Evolutionary conservation across 1,140 invertebrate species (phyloP), one percentile per base, ranked within the genome.

Genomic region (Andricus grossulariae): DNA sequence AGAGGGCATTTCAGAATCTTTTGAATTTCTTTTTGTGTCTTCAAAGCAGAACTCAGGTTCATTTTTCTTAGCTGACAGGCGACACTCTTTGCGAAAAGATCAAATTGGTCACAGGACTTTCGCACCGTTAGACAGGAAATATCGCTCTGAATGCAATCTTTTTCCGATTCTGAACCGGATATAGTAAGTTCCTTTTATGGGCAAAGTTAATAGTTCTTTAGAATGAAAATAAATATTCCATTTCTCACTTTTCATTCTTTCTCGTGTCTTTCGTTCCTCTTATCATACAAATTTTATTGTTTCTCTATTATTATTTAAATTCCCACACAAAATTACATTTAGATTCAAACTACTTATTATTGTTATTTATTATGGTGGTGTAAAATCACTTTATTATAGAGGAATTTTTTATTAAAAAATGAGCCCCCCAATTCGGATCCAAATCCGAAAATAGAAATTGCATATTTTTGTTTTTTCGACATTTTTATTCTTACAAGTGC

Each of bases 21-120:
- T 25, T 80, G 79, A 25, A 87, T 86, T 32, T 81, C 32, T 32
- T 50, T 50, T 52, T 82, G 82, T 8, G 80, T 83, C 10, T 45
- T 57, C 0, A 75, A 7, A 1, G 83, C 83, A 0, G 50, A 25
- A 1, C 72, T 66, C 12, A 51, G 49, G 11, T 74, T 75, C 74
- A 86, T 78, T 52, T 66, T 79, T 15, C 78, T 80, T 71, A 84
- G 71, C 15, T 74, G 75, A 55, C 55, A 60, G 10, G 83, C 74
- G 4, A 84, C 73, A 12, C 32, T 75, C 25, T 25, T 76, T 0
- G 80, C 77, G 25, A 85, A 87, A 1, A 83, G 66, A 11, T 85
- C 81, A 13, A 75, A 81, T 32, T 74, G 70, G 21, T 85, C 82
- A 21, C 32, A 54, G 52, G 75, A 72, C 39, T 57, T 73, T 15